Percentiles rank a stretch among this genome's conserved stretches.
These are phyloP conservation scores for Trachelipus rathkii DNA, from an alignment of 1,140 invertebrate species.

Conservation along the genomic window DNA sequence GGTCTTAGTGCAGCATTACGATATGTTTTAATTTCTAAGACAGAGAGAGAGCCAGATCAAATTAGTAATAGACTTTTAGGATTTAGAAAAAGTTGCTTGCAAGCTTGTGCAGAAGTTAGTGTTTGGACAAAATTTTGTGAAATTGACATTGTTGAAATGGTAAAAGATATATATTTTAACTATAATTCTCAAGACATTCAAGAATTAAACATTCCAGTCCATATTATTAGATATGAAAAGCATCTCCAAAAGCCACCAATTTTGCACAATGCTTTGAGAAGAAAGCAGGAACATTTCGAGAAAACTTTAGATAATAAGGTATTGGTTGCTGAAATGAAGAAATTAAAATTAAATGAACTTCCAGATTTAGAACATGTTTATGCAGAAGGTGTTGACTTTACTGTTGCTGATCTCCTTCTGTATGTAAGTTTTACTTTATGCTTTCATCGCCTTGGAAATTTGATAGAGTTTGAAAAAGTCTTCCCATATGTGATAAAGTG, in stretches of 20 bases:
- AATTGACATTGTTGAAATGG: constrained; percentile 64
- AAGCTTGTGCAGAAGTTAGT: constrained; percentile 76
- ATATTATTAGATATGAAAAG: constrained; percentile 71
- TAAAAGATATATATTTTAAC: constrained; percentile 49
- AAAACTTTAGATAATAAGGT: constrained; percentile 46
- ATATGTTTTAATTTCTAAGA: constrained; percentile 35
- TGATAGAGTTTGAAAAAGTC: constrained; percentile 19
- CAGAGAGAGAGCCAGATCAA: constrained; percentile 22
- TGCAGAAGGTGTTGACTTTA: constrained; percentile 76
- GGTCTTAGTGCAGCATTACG: constrained; percentile 46
- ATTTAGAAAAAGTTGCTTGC: constrained; percentile 65
- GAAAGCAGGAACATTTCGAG: constrained; percentile 54
- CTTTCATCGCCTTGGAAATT: not conserved
- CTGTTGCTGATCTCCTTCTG: constrained; percentile 58
- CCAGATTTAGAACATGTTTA: constrained; percentile 59
- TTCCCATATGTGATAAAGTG: constrained; percentile 36
- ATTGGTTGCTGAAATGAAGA: constrained; percentile 34
- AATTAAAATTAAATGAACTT: constrained; percentile 31
- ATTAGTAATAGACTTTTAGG: constrained; percentile 55
- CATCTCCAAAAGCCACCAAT: constrained; percentile 79
- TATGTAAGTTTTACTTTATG: constrained; percentile 35
- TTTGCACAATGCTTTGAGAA: constrained; percentile 82
- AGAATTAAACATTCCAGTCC: constrained; percentile 55
- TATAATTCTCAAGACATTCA: constrained; percentile 26
- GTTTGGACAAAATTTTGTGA: constrained; percentile 91